phyloP scores from a whole-genome alignment of 2,113 vertebrate genomes.

The Acanthochromis polyacanthus region DNA sequence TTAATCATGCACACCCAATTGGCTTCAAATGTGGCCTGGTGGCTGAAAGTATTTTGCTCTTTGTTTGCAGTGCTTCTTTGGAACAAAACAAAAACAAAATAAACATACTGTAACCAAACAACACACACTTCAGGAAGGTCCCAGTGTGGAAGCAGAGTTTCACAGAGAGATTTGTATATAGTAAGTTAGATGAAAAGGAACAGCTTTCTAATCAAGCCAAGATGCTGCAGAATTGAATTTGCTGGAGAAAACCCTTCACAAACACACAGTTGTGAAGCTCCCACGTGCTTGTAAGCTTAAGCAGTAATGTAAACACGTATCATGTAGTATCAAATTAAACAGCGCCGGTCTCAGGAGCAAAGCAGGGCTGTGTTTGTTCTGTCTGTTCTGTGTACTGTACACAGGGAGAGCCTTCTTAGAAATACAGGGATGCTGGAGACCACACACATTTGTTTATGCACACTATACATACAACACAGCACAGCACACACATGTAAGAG shows the following conservation, averaged over 20 bases:
- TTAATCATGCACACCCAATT: slow-evolving; percentile 39
- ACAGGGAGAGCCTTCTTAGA: slow-evolving; percentile 37
- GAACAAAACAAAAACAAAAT: slow-evolving; percentile 50
- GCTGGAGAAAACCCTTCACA: slow-evolving; percentile 37
- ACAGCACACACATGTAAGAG: slow-evolving; percentile 20
- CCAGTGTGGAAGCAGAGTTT: not conserved
- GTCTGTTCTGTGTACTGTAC: slow-evolving; percentile 52
- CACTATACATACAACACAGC: slow-evolving; percentile 35
- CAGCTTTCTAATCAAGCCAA: slow-evolving; percentile 42
- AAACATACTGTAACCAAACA: slow-evolving; percentile 20
- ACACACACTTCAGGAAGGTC: slow-evolving; percentile 20
- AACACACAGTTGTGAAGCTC: slow-evolving; percentile 46
- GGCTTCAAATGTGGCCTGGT: slow-evolving; percentile 47
- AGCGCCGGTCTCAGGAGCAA: slow-evolving; percentile 25
- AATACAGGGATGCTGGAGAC: slow-evolving; percentile 52
- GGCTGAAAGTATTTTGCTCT: slow-evolving; percentile 17
- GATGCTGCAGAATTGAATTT: slow-evolving; percentile 47
- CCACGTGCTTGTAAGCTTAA: slow-evolving; percentile 46
- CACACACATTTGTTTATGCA: slow-evolving; percentile 67
- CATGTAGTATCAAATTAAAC: slow-evolving; percentile 67
- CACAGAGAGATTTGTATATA: not conserved
- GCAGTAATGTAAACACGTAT: slow-evolving; percentile 71
- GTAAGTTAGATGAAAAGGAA: slow-evolving; percentile 13
- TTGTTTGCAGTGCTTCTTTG: slow-evolving; percentile 49
- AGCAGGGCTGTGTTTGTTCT: slow-evolving; percentile 62